Conservation (phyloP, 2,797 vertebrate genomes). For the Triplophysa yarkandensis region DNA sequence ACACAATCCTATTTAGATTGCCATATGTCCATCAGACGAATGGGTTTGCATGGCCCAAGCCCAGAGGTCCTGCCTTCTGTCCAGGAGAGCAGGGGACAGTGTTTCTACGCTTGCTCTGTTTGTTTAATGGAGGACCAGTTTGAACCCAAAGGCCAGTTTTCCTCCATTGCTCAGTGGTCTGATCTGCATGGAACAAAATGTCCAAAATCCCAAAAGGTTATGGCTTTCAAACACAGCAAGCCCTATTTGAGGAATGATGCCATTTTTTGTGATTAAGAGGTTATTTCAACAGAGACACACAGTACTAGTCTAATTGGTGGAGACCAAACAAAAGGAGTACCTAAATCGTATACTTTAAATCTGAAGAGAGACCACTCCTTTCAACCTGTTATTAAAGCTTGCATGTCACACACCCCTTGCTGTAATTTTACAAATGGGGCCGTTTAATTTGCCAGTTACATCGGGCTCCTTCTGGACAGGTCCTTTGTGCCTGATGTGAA, state of each 20-base stretch:
- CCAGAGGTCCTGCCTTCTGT: slow-evolving; percentile 71
- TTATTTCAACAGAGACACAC: slow-evolving; percentile 44
- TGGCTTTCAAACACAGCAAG: slow-evolving; percentile 49
- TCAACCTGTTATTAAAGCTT: slow-evolving; percentile 27
- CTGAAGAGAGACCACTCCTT: slow-evolving; percentile 26
- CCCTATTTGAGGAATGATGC: slow-evolving; percentile 71
- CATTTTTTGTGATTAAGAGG: slow-evolving; percentile 64
- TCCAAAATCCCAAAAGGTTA: slow-evolving; percentile 61
- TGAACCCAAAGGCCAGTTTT: slow-evolving; percentile 68
- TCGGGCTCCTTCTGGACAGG: slow-evolving; percentile 42
- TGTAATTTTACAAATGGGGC: slow-evolving; percentile 41
- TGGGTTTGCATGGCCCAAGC: slow-evolving; percentile 63
- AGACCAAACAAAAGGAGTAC: background rate
- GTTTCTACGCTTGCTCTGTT: slow-evolving; percentile 76
- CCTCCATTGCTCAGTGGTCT: slow-evolving; percentile 64
- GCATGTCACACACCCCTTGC: slow-evolving; percentile 24
- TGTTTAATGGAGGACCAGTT: slow-evolving; percentile 75
- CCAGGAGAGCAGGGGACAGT: slow-evolving; percentile 66
- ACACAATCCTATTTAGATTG: slow-evolving; percentile 60
- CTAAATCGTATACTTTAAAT: slow-evolving; percentile 21
- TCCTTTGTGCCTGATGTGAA: slow-evolving; percentile 49
- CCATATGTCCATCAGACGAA: slow-evolving; percentile 67
- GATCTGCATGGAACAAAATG: slow-evolving; percentile 54
- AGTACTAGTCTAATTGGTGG: slow-evolving; percentile 41
- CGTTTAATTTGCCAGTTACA: slow-evolving; percentile 39